Evolutionary conservation across 2,113 vertebrate genomes (phyloP).

Genomic region (Hemichromis elongatus): DNA sequence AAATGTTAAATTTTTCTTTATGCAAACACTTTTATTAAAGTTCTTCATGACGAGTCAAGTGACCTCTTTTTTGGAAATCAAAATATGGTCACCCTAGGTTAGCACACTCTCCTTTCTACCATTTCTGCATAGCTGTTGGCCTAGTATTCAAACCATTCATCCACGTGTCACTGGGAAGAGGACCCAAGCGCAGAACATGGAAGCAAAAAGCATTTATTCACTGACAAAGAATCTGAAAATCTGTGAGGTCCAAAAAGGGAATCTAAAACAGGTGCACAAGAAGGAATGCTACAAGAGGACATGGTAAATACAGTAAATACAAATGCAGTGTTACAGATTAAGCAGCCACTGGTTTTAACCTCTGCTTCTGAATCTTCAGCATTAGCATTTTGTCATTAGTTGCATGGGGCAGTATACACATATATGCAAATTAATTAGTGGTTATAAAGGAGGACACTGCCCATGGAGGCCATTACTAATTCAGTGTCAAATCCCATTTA

Average conservation of each 20-base stretch:
- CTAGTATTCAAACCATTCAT: not conserved
- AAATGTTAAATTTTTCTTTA: too few relatives aligned
- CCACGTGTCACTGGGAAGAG: not conserved
- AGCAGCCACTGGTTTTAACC: not conserved
- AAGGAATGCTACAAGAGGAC: not conserved
- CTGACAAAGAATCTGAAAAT: not conserved
- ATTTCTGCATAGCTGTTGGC: not conserved
- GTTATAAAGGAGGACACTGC: not conserved
- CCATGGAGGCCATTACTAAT: not conserved
- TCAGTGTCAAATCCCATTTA: not conserved
- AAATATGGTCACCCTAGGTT: too few relatives aligned
- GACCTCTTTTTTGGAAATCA: too few relatives aligned
- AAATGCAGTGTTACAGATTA: not conserved
- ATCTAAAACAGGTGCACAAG: not conserved
- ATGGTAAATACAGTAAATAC: not conserved
- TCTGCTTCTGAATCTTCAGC: not conserved
- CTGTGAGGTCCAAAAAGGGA: not conserved
- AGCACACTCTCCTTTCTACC: not conserved
- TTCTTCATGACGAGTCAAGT: too few relatives aligned
- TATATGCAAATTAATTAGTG: not conserved
- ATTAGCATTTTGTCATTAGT: not conserved
- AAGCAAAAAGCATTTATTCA: not conserved
- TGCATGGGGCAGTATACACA: not conserved
- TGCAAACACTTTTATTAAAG: too few relatives aligned
- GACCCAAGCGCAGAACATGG: not conserved